These are phyloP conservation scores for Borostomias antarcticus DNA, from an alignment of 2,797 vertebrate species.

Conservation along the genomic window DNA sequence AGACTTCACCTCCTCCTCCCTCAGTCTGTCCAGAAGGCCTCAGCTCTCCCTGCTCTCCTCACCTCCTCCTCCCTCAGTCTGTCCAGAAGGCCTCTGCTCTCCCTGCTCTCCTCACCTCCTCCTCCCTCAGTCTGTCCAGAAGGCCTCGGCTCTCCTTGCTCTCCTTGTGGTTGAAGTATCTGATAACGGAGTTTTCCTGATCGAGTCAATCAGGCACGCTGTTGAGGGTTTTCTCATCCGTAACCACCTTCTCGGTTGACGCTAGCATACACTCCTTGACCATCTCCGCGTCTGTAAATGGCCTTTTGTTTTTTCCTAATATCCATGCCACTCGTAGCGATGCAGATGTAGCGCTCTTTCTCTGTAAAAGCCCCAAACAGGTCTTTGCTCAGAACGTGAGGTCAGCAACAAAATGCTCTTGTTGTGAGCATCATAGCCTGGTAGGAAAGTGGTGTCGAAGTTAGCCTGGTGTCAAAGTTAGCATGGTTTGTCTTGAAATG, in stretches of 20 bases:
- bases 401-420: conserved; percentile 9
- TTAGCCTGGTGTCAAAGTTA: no score
- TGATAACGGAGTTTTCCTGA: conserved; percentile 24
- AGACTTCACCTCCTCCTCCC: conserved; percentile 24
- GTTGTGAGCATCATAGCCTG: conserved; percentile 1
- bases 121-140: conserved; percentile 16
- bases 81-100: no score
- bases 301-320: conserved; percentile 16
- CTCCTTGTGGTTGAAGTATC: conserved; percentile 26
- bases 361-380: conserved; percentile 10
- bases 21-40: no score
- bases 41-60: no score
- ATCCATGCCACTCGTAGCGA: conserved; percentile 14
- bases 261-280: conserved; percentile 36
- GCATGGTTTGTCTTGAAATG: conserved; percentile 13
- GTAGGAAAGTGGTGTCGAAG: conserved; percentile 17
- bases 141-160: no score
- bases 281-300: conserved; percentile 28
- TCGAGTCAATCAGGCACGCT: conserved; percentile 19
- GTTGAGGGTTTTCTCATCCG: conserved; percentile 18
- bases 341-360: conserved; percentile 6
- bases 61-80: no score
- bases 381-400: conserved; percentile 12
- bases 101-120: no score
- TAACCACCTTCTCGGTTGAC: conserved; percentile 29